These are phyloP conservation scores for Vanessa cardui DNA, from an alignment of 2,888 invertebrate genomes.

Conservation along the genomic window DNA sequence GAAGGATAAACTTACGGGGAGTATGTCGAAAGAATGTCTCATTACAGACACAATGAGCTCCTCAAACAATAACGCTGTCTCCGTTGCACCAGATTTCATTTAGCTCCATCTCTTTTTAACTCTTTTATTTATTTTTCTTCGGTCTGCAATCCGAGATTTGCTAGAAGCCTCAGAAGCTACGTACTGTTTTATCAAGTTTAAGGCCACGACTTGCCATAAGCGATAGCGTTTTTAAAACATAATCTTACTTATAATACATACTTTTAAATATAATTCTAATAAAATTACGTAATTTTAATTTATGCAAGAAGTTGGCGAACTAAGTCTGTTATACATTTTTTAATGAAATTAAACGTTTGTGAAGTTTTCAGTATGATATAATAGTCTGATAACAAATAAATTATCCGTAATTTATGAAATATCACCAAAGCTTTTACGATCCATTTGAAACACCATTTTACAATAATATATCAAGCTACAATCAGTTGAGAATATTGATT, in stretches of 20 bases:
- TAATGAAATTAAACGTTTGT: too few species aligned
- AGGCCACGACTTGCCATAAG: not conserved
- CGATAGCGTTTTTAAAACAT: conserved; percentile 7
- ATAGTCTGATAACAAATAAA: too few species aligned
- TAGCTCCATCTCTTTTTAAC: conserved; percentile 42
- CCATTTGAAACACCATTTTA: too few species aligned
- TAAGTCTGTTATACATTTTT: too few species aligned
- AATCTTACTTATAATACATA: too few species aligned
- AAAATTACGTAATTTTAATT: not conserved
- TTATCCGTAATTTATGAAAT: too few species aligned
- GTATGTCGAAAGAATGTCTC: conserved; percentile 43
- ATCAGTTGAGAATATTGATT: too few species aligned
- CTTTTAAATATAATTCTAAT: not conserved
- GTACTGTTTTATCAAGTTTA: conserved; percentile 13
- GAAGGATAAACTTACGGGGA: conserved; percentile 11
- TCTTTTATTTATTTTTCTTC: conserved; percentile 41
- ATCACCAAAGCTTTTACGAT: too few species aligned
- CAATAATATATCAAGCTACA: too few species aligned
- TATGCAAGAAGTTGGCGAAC: too few species aligned
- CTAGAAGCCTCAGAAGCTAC: conserved; percentile 25
- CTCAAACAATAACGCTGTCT: conserved; percentile 44
- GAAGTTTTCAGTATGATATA: too few species aligned
- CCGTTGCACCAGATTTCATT: conserved; percentile 47
- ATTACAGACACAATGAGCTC: conserved; percentile 43
- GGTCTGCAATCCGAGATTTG: conserved; percentile 40